A percentile compares a stretch with the other conserved stretches of the same genome.
Conservation (phyloP, 1,140 invertebrate genomes). For the Ylistrum balloti region DNA sequence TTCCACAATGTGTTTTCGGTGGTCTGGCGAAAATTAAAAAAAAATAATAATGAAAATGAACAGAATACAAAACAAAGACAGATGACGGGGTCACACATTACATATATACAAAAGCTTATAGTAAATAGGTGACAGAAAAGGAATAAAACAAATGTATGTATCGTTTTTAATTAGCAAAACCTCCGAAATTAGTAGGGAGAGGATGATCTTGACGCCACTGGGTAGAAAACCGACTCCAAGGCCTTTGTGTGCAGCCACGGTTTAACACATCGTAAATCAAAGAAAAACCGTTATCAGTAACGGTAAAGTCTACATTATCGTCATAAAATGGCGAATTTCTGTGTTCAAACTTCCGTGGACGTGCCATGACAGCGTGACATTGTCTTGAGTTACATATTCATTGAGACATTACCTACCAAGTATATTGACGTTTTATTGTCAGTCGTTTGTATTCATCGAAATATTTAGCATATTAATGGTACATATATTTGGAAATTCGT, state of each 20-base stretch:
- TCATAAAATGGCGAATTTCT: neutral
- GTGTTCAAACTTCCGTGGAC: neutral
- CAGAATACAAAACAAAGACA: too few species aligned
- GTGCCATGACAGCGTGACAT: too few species aligned
- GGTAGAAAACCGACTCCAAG: neutral
- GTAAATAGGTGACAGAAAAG: too few species aligned
- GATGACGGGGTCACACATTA: too few species aligned
- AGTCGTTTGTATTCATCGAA: neutral
- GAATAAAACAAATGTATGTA: too few species aligned
- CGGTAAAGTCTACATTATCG: neutral
- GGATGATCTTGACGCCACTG: neutral
- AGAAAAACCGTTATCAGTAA: neutral
- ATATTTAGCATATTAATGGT: slow-evolving; percentile 28
- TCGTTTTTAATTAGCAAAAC: neutral
- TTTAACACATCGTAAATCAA: neutral
- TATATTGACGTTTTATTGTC: neutral
- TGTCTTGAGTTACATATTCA: neutral
- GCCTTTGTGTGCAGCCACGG: neutral
- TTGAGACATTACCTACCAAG: neutral
- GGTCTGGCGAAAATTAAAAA: too few species aligned
- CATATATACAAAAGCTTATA: too few species aligned
- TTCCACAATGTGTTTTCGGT: too few species aligned
- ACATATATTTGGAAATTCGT: neutral
- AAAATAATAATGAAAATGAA: too few species aligned
- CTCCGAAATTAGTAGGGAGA: too few species aligned